Conservation (phyloP, 2,888 invertebrate genomes). For the Junonia oenone region DNA sequence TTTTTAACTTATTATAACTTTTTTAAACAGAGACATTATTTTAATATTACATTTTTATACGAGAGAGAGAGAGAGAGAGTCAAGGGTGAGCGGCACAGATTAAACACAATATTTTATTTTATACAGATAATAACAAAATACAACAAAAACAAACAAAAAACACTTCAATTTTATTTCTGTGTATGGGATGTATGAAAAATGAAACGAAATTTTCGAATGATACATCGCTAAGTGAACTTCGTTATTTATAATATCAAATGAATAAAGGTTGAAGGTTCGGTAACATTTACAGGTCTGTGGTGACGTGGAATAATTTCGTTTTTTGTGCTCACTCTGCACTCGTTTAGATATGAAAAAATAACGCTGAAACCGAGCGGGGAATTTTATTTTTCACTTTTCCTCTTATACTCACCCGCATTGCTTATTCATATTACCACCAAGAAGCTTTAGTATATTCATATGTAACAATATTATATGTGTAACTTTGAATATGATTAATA, state of each 20-base stretch:
- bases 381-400: slow-evolving; percentile 17
- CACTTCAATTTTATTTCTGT: no score
- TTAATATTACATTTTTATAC: no score
- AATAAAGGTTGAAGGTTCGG: slow-evolving; percentile 32
- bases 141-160: no score
- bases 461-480: slow-evolving; percentile 9
- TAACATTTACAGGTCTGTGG: slow-evolving; percentile 37
- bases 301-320: slow-evolving; percentile 46
- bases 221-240: slow-evolving; percentile 33
- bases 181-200: no score
- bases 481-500: background rate
- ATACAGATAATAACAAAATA: no score
- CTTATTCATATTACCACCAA: slow-evolving; percentile 21
- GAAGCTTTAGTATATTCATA: slow-evolving; percentile 8
- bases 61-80: no score
- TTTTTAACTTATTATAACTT: no score
- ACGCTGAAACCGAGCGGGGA: slow-evolving; percentile 22
- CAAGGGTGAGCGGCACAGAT: no score
- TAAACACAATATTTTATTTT: no score
- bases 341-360: slow-evolving; percentile 51
- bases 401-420: slow-evolving; percentile 9
- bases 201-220: background rate
- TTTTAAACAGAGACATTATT: no score
- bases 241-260: slow-evolving; percentile 35
- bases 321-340: slow-evolving; percentile 35